phyloP scores from a whole-genome alignment of 1,140 invertebrate species.

The Drepana arcuata region DNA sequence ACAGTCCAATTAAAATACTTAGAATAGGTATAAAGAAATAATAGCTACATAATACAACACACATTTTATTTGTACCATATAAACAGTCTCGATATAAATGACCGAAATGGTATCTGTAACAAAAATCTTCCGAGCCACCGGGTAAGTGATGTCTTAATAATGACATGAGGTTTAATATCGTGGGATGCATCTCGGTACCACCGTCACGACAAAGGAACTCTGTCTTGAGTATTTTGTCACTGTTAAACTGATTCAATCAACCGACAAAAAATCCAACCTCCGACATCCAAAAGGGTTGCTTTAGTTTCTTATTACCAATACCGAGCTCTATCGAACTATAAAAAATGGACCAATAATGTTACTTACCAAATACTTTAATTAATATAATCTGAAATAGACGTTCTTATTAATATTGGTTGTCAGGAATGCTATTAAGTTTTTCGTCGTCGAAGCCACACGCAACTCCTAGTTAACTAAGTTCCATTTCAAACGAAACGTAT shows the following conservation, averaged over 20 bases:
- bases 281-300: slow-evolving; percentile 45
- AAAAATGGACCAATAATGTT: slow-evolving; percentile 24
- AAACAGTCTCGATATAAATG: slow-evolving; percentile 50
- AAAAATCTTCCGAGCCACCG: slow-evolving; percentile 58
- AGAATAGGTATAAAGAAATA: too few relatives aligned
- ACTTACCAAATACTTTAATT: slow-evolving; percentile 28
- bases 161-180: slow-evolving; percentile 63
- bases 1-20: slow-evolving; percentile 3
- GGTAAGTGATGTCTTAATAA: slow-evolving; percentile 70
- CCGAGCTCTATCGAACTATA: slow-evolving; percentile 31
- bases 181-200: slow-evolving; percentile 47
- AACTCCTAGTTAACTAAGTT: slow-evolving; percentile 27
- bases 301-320: slow-evolving; percentile 55
- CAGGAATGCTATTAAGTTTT: slow-evolving; percentile 30
- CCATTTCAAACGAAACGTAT: slow-evolving; percentile 37
- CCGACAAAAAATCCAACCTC: slow-evolving; percentile 37
- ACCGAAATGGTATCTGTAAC: slow-evolving; percentile 46
- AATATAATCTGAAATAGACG: too few relatives aligned
- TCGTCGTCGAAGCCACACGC: slow-evolving; percentile 24
- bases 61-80: too few relatives aligned
- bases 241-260: slow-evolving; percentile 62
- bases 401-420: slow-evolving; percentile 37
- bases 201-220: slow-evolving; percentile 52
- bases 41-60: too few relatives aligned
- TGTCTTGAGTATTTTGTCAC: slow-evolving; percentile 61